Conservation (phyloP, 2,797 vertebrate genomes). For the Helicolenus hilgendorfi region DNA sequence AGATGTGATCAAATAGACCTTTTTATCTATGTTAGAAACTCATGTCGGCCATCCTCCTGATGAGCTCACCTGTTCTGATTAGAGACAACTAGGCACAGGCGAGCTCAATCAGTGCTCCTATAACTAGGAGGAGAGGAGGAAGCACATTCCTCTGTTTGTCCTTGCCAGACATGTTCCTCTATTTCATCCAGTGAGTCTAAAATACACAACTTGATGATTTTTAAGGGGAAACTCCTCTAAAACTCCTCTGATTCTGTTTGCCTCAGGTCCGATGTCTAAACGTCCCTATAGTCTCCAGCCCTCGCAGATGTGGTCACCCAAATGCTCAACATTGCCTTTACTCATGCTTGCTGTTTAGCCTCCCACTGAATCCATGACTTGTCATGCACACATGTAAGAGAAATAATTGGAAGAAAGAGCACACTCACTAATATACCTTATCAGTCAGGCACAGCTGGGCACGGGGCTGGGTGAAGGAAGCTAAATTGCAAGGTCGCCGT, state of each 20-base stretch:
- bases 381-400: constrained; percentile 81
- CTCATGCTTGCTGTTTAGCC: constrained; percentile 67
- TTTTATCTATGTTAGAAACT: constrained; percentile 26
- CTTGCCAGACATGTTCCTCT: neutral
- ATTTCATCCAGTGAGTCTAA: neutral
- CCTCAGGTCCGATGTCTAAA: neutral
- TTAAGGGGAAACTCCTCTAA: neutral
- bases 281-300: neutral
- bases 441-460: constrained; percentile 81
- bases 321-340: constrained; percentile 59
- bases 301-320: neutral
- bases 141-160: neutral
- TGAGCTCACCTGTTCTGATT: too few relatives aligned
- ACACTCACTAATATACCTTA: constrained; percentile 82
- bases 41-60: too few relatives aligned
- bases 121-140: neutral
- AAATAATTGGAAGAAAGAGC: constrained; percentile 81
- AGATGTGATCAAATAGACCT: constrained; percentile 74
- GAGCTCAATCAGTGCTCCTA: neutral
- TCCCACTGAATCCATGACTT: constrained; percentile 77
- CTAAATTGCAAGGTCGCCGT: constrained; percentile 79
- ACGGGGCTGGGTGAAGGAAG: constrained; percentile 58
- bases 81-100: too few relatives aligned
- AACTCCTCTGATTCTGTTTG: neutral
- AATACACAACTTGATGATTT: neutral